Base-by-base conservation (phyloP, 2,113 vertebrate genomes). In the Cranoglanis bouderius region DNA sequence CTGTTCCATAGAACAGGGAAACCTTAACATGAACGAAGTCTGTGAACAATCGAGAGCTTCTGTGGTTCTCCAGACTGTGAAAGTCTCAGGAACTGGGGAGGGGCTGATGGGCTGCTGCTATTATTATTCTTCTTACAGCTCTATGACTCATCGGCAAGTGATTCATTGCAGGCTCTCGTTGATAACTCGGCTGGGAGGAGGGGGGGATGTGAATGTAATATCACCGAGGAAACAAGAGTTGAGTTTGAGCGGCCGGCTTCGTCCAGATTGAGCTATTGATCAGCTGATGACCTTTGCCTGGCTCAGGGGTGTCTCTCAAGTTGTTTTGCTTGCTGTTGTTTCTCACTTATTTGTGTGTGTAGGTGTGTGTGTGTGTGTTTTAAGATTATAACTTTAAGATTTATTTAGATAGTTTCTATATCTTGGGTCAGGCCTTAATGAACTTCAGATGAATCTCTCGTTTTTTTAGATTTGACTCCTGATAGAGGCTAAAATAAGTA, bases 121-220 rank as follows among this genome's bases (percentile, higher is more conserved):
- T 91, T 91, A 88, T 91, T 92, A 91, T 92, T 93, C 89, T 85
- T 77, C 10, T 74, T 86, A 86, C 89, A 90, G 90, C 86, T 88
- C 88, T 91, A 75, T 92, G 92, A 93, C 85, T 93, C 91, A 92
- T 92, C 90, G 57, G 72, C 61, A 72, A 90, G 65, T 91, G 91
- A 93, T 91, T 93, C 91, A 93, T 92, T 81, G 84, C 61, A 84
- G 88, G 85, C 77, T 75, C 63, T 87, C 57, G 84, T 70, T 90
- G 89, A 90, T 89, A 91, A 87, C 90, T 88, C 74, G 32, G 86
- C 84, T 85, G 87, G 86, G 89, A 81, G 87, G 86, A 89, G 38
- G 19, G 35, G 35, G 46, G 61, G 49, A 57, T 65, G 85, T 46
- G 85, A 83, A 84, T 84, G 85, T 84, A 90, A 87, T 80, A 87